Conservation (phyloP, 1,140 invertebrate species). For the Drosophila tristis region DNA sequence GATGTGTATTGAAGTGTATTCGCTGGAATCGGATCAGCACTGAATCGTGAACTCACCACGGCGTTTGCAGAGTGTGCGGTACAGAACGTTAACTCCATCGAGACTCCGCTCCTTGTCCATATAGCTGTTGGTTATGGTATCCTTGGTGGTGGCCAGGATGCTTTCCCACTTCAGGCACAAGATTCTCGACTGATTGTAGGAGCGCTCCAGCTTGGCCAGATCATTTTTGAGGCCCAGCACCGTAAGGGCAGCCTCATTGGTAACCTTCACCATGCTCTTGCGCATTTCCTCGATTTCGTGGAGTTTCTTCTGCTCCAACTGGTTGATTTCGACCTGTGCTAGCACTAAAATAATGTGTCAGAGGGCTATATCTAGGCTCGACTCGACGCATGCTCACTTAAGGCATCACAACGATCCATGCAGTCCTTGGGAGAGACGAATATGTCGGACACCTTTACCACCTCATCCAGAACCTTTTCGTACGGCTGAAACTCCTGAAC, state of each 20-base stretch:
- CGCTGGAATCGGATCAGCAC: not conserved
- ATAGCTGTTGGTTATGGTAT: conserved; percentile 41
- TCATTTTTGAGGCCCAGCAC: conserved; percentile 81
- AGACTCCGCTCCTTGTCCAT: conserved; percentile 60
- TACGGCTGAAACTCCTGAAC: conserved; percentile 77
- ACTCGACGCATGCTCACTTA: conserved; percentile 37
- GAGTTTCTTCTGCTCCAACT: conserved; percentile 68
- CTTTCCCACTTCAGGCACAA: conserved; percentile 76
- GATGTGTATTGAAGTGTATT: not conserved
- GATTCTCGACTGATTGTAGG: conserved; percentile 60
- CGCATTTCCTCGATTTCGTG: conserved; percentile 78
- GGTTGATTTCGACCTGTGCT: conserved; percentile 73
- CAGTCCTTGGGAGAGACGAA: conserved; percentile 72
- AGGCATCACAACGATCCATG: conserved; percentile 72
- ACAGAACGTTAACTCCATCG: conserved; percentile 59
- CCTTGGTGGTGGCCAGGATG: conserved; percentile 65
- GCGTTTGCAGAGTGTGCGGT: conserved; percentile 58
- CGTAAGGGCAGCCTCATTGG: conserved; percentile 72
- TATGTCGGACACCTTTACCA: conserved; percentile 65
- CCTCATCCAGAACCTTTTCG: conserved; percentile 74
- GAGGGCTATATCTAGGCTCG: not conserved
- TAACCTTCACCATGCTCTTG: conserved; percentile 74
- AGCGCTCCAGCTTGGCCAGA: conserved; percentile 64
- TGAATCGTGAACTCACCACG: conserved; percentile 36
- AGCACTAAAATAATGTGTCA: conserved; percentile 53